Base-by-base conservation (phyloP, 1,140 invertebrate species). In the Stegodyphus mimosarum region DNA sequence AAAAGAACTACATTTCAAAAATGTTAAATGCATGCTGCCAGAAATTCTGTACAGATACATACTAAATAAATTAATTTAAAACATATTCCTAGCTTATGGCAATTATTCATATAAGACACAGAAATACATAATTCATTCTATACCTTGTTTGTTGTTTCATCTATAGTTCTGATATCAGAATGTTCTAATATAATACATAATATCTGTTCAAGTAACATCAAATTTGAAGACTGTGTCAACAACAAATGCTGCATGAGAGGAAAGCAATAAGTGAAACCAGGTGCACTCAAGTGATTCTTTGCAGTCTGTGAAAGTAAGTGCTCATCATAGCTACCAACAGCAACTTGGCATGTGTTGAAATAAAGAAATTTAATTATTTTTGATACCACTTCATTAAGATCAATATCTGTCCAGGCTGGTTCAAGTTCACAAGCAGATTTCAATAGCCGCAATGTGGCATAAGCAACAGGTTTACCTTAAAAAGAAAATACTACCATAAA, bases 231-330 rank as follows among this genome's bases (percentile, higher is more conserved):
- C 11, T 87, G 87, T 80, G 91, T 91, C 7, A 92, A 89, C 52
- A 96, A 88, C 80, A 94, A 93, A 87, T 92, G 91, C 83, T 93
- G 94, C 6, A 98, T 90, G 80, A 98, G 93, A 7, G 95, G 94
- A 90, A 97, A 98, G 48, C 94, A 92, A 89, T 95, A 97, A 63
- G 95, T 94, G 91, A 98, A 96, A 0, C 94, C 93, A 4, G 95
- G 93, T 0, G 94, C 94, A 6, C 92, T 92, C 63, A 96, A 92
- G 60, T 92, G 81, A n/a, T 76, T 88, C 77, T 89, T 83, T 53
- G 81, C 78, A 5, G 87, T 71, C 7, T 78, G 69, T 6, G 73
- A 48, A 15, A 64, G 49, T 69, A 81, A 51, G n/a, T 89, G 88
- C 85, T 88, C 88, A 63, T 89, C 75, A 86, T 88, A 88, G 55